Conservation (phyloP, 2,888 invertebrate genomes). For the Temnothorax rugatulus region DNA sequence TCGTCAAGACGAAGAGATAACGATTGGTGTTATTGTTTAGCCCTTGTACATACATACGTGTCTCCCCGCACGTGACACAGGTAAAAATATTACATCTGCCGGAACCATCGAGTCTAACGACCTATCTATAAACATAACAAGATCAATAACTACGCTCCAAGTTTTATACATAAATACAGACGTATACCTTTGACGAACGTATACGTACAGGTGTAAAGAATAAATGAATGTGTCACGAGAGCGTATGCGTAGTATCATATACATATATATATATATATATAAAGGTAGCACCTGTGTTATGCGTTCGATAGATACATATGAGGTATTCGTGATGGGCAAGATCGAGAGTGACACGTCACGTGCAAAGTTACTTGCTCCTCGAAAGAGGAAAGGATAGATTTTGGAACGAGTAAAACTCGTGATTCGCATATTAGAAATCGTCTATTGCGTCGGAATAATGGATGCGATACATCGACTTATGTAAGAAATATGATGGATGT, state of each 20-base stretch:
- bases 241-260: background rate
- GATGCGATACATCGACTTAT: constrained; percentile 15
- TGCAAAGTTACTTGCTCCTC: background rate
- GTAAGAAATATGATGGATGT: constrained; percentile 28
- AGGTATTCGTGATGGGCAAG: background rate
- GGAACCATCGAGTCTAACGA: background rate
- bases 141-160: background rate
- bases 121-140: too few species aligned
- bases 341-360: background rate
- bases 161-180: background rate
- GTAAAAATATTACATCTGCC: constrained; percentile 9
- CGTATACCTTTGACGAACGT: background rate
- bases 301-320: background rate
- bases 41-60: constrained; percentile 28
- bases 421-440: background rate
- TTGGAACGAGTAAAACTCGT: background rate
- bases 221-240: background rate
- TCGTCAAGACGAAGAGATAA: constrained; percentile 21
- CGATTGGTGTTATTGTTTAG: constrained; percentile 50
- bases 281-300: constrained; percentile 7
- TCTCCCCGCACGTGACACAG: background rate
- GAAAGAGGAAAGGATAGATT: background rate
- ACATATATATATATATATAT: background rate
- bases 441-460: background rate
- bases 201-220: background rate